Evolutionary conservation across 2,797 vertebrate species (phyloP).

Genomic region (Mormyrops attenuatus): DNA sequence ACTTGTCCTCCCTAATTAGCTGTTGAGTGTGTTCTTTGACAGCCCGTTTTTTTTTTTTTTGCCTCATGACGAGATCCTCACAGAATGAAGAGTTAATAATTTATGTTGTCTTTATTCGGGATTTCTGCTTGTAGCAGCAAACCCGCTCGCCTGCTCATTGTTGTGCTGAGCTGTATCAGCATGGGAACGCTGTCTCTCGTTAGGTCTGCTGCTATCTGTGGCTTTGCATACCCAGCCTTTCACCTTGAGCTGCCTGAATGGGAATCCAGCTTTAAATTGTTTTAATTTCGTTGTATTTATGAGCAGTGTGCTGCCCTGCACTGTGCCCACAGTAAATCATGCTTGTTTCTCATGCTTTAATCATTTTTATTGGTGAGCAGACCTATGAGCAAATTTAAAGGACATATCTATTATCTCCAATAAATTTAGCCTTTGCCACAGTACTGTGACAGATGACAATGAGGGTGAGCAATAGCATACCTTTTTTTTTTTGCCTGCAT

Average conservation of each 20-base stretch:
- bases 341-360: constrained; percentile 30
- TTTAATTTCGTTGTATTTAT: constrained; percentile 29
- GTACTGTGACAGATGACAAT: constrained; percentile 2
- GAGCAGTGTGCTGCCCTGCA: constrained; percentile 30
- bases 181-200: constrained; percentile 25
- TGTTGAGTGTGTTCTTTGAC: constrained; percentile 24
- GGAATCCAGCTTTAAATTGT: constrained; percentile 28
- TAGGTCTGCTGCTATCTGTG: constrained; percentile 28
- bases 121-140: constrained; percentile 23
- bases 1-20: background rate
- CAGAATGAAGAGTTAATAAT: constrained; percentile 25
- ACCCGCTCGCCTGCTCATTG: background rate
- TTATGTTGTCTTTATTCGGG: constrained; percentile 32
- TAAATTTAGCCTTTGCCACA: background rate
- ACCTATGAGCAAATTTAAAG: constrained; percentile 28
- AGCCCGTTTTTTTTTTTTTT: constrained; percentile 34
- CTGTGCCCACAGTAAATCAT: constrained; percentile 27
- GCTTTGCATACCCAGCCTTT: background rate
- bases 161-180: constrained; percentile 26
- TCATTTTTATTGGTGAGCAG: constrained; percentile 29
- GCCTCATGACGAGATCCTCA: constrained; percentile 4
- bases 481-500: background rate
- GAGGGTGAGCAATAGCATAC: background rate
- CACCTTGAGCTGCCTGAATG: constrained; percentile 21
- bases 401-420: constrained; percentile 8